phyloP scores from a whole-genome alignment of 1,140 invertebrate species.

The Hyles vespertilio region DNA sequence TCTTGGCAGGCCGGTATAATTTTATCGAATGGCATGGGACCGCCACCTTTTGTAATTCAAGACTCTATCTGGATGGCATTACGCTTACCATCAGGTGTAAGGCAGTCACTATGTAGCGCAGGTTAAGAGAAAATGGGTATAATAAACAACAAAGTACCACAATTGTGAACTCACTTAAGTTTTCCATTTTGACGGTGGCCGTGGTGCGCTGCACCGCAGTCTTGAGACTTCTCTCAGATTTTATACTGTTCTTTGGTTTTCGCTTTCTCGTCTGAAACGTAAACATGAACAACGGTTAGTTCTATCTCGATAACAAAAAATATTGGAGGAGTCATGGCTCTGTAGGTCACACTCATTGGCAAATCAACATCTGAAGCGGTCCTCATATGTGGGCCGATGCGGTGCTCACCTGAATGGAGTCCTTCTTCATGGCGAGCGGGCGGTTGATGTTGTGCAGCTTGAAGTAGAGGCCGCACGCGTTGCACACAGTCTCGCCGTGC shows the following conservation, averaged over 20 bases:
- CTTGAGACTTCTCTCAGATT: slow-evolving; percentile 51
- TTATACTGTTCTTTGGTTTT: slow-evolving; percentile 86
- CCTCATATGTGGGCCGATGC: no score
- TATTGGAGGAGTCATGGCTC: slow-evolving; percentile 1
- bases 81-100: no score
- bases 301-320: no score
- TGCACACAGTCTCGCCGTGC: slow-evolving; percentile 93
- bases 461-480: slow-evolving; percentile 95
- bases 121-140: neutral
- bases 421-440: slow-evolving; percentile 96
- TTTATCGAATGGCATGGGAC: no score
- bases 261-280: slow-evolving; percentile 89
- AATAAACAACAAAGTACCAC: neutral
- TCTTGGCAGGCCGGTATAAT: no score
- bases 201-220: slow-evolving; percentile 28
- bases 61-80: no score
- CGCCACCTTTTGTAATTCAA: no score
- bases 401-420: slow-evolving; percentile 85
- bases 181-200: slow-evolving; percentile 48
- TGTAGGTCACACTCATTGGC: no score
- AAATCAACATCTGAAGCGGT: no score
- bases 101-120: no score
- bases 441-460: slow-evolving; percentile 93
- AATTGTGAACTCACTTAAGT: slow-evolving; percentile 36
- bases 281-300: slow-evolving; percentile 1